These are phyloP conservation scores for Pollenia amentaria DNA, from an alignment of 2,888 invertebrate genomes.

Conservation along the genomic window DNA sequence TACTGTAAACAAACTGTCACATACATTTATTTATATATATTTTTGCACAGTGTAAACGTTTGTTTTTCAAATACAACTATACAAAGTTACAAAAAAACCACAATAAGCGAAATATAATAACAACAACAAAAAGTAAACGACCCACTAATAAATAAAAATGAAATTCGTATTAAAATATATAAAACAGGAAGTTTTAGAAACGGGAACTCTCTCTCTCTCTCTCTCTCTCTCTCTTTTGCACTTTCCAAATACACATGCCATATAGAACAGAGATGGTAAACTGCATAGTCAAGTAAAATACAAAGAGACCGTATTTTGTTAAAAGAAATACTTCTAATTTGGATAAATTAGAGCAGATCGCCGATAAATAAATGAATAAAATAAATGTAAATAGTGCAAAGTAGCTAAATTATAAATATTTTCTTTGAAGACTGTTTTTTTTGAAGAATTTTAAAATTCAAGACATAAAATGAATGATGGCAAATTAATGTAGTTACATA, in stretches of 20 bases:
- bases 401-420: too few species aligned
- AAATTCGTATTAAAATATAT: conserved; percentile 14
- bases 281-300: background rate
- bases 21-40: conserved; percentile 26
- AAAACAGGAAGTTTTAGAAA: conserved; percentile 62
- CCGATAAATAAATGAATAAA: too few species aligned
- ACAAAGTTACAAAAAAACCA: conserved; percentile 25
- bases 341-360: too few species aligned
- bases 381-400: too few species aligned
- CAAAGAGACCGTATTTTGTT: too few species aligned
- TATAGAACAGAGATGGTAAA: background rate
- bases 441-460: too few species aligned
- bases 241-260: background rate
- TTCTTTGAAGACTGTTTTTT: too few species aligned
- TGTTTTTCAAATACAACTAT: conserved; percentile 31
- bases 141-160: conserved; percentile 41
- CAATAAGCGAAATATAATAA: background rate
- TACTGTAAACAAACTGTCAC: conserved; percentile 47
- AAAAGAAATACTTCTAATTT: too few species aligned
- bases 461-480: too few species aligned
- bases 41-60: conserved; percentile 34
- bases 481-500: too few species aligned
- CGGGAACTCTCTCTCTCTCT: conserved; percentile 25
- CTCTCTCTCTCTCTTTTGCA: conserved; percentile 14
- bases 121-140: conserved; percentile 18